Base-by-base conservation (phyloP, 2,888 invertebrate species). In the Exocentrus adspersus region DNA sequence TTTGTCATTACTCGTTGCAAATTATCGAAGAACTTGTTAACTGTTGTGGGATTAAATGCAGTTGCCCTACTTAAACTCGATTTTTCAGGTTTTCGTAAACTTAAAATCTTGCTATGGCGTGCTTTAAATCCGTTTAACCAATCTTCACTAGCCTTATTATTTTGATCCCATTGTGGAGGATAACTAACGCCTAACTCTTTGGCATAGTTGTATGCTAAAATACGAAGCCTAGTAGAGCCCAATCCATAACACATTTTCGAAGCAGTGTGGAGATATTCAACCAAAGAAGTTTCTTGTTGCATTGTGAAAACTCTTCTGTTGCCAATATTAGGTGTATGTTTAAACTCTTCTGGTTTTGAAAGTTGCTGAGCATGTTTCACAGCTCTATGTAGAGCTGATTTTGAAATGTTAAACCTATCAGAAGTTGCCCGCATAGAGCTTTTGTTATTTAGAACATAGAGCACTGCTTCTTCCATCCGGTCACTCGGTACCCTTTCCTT, bases 1-100 rank as follows among this genome's bases (percentile, higher is more conserved):
- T 21, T 50, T 7, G 7, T 14, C 21, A 50, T n/a, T 10, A 50
- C 20, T 20, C 50, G 7, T 48, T 48, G 5, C 6, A 50, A 21
- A 50, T 50, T 20, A 14, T 50, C 50, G 21, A 50, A 50, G 16
- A 50, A 50, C 9, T 10, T 50, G 12, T 14, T 14, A 20, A 30
- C 30, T 10, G 7, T 30, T 10, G 42, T 30, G 30, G 30, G 30
- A 7, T 30, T 30, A 30, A 30, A 30, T 30, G 30, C 7, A 7
- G 30, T 30, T 10, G 50, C 50, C 9, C 50, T 14, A 24, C 50
- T 50, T 14, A 50, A 24, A 24, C 50, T 50, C 10, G 50, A 20
- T 50, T 17, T 21, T 21, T 50, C 50, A 2, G 50, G 50, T 14
- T 14, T 50, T 6, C 50, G 19, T 14, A 21, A 21, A 21, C 21